These are phyloP conservation scores for Drosophila algonquin DNA, from an alignment of 2,888 invertebrate genomes.

Conservation along the genomic window DNA sequence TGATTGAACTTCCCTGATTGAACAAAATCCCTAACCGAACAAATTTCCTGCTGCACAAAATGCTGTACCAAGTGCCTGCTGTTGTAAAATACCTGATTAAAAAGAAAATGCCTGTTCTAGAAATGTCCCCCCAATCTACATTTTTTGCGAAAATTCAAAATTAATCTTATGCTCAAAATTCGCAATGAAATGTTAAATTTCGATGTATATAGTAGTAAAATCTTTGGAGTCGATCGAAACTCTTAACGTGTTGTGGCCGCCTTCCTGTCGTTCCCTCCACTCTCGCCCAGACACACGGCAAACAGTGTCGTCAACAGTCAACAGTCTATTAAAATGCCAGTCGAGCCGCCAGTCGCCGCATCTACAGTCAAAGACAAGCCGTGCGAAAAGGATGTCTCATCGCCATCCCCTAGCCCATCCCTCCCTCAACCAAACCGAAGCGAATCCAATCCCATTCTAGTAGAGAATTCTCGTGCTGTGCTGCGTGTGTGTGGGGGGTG, in stretches of 20 bases:
- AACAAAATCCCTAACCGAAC: too few species aligned
- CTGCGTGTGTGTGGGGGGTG: conserved; percentile 28
- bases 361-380: conserved; percentile 54
- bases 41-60: too few species aligned
- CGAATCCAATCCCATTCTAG: conserved; percentile 14
- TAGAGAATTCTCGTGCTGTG: conserved; percentile 34
- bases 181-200: neutral
- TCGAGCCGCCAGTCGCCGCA: conserved; percentile 52
- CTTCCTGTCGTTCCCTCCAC: neutral
- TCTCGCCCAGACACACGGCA: conserved; percentile 67
- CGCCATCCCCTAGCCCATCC: neutral
- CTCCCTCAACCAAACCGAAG: conserved; percentile 3
- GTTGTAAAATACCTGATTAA: too few species aligned
- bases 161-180: neutral
- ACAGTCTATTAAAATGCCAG: conserved; percentile 79
- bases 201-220: neutral
- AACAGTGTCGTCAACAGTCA: conserved; percentile 66
- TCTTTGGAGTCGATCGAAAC: neutral
- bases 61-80: too few species aligned
- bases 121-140: too few species aligned
- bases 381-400: conserved; percentile 63
- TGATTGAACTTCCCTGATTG: too few species aligned
- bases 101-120: too few species aligned
- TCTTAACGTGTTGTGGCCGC: too few species aligned
- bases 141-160: too few species aligned